phyloP scores from a whole-genome alignment of 2,797 vertebrate species.

The Chelmon rostratus region DNA sequence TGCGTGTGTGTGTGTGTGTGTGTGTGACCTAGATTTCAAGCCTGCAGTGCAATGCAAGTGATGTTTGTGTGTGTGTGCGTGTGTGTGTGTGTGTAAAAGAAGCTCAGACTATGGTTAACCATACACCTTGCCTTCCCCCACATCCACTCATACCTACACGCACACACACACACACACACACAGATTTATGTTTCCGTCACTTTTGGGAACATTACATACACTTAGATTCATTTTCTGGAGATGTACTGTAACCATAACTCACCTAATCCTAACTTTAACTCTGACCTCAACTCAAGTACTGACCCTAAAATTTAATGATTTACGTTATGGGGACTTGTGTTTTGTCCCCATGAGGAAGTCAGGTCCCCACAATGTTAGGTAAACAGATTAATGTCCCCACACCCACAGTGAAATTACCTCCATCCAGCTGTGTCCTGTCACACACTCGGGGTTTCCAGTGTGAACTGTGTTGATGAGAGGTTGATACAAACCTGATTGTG shows the following conservation, averaged over 20 bases:
- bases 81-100: slow-evolving; percentile 30
- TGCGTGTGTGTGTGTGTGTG: slow-evolving; percentile 36
- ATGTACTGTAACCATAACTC: too few species aligned
- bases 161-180: slow-evolving; percentile 15
- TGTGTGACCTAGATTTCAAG: slow-evolving; percentile 74
- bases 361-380: too few species aligned
- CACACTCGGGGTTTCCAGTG: neutral
- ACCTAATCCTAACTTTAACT: too few species aligned
- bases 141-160: slow-evolving; percentile 31
- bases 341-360: too few species aligned
- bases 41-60: slow-evolving; percentile 64
- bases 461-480: too few species aligned
- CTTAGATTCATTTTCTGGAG: too few species aligned
- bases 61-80: slow-evolving; percentile 43
- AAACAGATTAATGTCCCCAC: neutral
- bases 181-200: neutral
- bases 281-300: too few species aligned
- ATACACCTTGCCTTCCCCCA: slow-evolving; percentile 58
- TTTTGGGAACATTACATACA: neutral
- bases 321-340: too few species aligned
- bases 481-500: too few species aligned
- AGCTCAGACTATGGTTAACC: slow-evolving; percentile 65
- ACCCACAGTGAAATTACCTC: slow-evolving; percentile 30
- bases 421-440: slow-evolving; percentile 33
- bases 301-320: too few species aligned